Evolutionary conservation across 37 sponge, comb jelly and placozoan genomes (phyloP).

Genomic region (Tethya wilhelma): DNA sequence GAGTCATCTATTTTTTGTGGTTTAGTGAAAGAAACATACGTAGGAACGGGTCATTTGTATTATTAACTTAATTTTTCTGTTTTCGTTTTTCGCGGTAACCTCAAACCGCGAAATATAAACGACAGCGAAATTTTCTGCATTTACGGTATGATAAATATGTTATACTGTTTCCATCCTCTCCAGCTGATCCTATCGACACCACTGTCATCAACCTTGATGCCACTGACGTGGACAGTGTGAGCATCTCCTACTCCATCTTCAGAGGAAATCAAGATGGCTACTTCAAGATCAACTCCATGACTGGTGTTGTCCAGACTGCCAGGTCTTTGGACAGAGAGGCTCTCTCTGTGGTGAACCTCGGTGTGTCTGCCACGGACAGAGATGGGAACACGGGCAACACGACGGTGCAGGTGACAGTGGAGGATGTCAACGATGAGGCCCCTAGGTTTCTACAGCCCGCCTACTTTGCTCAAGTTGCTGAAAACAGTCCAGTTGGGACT

Average conservation of each 20-base stretch:
- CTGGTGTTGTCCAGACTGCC: constrained; percentile 31
- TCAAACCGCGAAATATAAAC: no score
- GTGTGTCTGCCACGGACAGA: constrained; percentile 19
- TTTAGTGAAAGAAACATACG: no score
- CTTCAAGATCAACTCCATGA: constrained; percentile 32
- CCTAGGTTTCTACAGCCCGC: constrained; percentile 17
- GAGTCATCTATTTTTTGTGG: neutral
- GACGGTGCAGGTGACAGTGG: constrained; percentile 33
- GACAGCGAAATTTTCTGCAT: no score
- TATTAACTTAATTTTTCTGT: no score
- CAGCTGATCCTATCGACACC: constrained; percentile 16
- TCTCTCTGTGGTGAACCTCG: constrained; percentile 4
- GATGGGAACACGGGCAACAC: constrained; percentile 17
- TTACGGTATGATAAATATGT: neutral
- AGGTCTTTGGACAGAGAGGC: constrained; percentile 40
- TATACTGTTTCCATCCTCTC: no score
- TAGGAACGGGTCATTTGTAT: no score
- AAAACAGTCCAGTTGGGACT: constrained; percentile 42
- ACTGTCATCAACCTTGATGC: constrained; percentile 34
- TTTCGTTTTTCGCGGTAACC: no score
- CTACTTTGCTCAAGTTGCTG: constrained; percentile 9
- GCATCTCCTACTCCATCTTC: constrained; percentile 19
- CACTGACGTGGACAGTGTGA: constrained; percentile 33
- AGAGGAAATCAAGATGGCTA: constrained; percentile 12
- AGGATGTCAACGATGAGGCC: constrained; percentile 49